A percentile compares a stretch with the other conserved stretches of the same genome.
Conservation (phyloP, 2,888 invertebrate genomes). For the Drosophila subquinaria region DNA sequence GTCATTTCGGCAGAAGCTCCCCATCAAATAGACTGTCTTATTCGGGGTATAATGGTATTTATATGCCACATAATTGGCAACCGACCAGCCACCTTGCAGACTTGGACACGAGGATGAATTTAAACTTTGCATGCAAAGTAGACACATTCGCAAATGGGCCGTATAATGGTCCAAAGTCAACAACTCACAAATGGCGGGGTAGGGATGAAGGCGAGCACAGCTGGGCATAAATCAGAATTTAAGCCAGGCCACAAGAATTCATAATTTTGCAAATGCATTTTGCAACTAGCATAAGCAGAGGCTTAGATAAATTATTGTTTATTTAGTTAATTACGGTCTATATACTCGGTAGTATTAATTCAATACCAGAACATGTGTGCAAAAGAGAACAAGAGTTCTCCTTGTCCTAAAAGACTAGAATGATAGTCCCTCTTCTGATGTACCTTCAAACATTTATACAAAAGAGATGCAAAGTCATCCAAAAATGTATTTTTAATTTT, state of each 20-base stretch:
- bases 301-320: slow-evolving; percentile 40
- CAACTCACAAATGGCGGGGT: not conserved
- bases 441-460: too few relatives aligned
- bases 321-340: slow-evolving; percentile 24
- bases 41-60: slow-evolving; percentile 49
- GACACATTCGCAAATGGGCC: slow-evolving; percentile 33
- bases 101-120: slow-evolving; percentile 18
- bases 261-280: slow-evolving; percentile 45
- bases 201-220: slow-evolving; percentile 23
- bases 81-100: not conserved
- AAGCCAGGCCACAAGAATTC: slow-evolving; percentile 46
- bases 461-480: too few relatives aligned
- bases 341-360: not conserved
- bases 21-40: slow-evolving; percentile 47
- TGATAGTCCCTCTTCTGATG: too few relatives aligned
- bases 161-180: slow-evolving; percentile 15
- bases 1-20: slow-evolving; percentile 26
- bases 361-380: not conserved
- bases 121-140: slow-evolving; percentile 26
- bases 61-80: slow-evolving; percentile 51
- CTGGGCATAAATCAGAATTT: slow-evolving; percentile 59
- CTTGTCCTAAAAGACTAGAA: too few relatives aligned
- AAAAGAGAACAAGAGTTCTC: not conserved
- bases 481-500: too few relatives aligned
- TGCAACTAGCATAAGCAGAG: slow-evolving; percentile 12